These are phyloP conservation scores for Halyomorpha halys DNA, from an alignment of 1,140 invertebrate genomes.

Conservation along the genomic window DNA sequence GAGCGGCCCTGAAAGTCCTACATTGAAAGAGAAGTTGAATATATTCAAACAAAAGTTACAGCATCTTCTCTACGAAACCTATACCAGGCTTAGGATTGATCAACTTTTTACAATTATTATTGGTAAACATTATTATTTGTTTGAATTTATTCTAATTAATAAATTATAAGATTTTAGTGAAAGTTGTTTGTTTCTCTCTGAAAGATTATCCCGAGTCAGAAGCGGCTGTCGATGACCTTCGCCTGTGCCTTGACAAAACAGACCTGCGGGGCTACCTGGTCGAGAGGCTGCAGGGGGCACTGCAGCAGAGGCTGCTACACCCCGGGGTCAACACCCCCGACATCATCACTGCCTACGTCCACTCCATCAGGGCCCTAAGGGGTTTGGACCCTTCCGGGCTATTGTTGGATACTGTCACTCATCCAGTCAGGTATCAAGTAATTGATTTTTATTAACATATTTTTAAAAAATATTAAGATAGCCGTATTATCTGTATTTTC, in stretches of 20 bases:
- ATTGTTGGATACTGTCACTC: slow-evolving; percentile 86
- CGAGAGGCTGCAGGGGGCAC: slow-evolving; percentile 61
- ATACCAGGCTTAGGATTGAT: slow-evolving; percentile 76
- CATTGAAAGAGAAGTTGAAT: slow-evolving; percentile 22
- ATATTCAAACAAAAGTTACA: slow-evolving; percentile 68
- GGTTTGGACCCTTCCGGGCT: slow-evolving; percentile 88
- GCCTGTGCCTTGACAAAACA: slow-evolving; percentile 72
- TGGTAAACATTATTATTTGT: slow-evolving; percentile 40
- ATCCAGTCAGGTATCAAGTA: slow-evolving; percentile 71
- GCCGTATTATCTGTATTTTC: too few species aligned
- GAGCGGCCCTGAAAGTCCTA: slow-evolving; percentile 24
- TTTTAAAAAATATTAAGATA: too few species aligned
- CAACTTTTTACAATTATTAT: slow-evolving; percentile 94
- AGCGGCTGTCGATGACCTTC: slow-evolving; percentile 82
- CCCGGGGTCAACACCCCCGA: slow-evolving; percentile 95
- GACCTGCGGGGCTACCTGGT: slow-evolving; percentile 68
- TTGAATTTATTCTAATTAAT: slow-evolving; percentile 39
- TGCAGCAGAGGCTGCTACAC: slow-evolving; percentile 75
- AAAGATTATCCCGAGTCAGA: slow-evolving; percentile 89
- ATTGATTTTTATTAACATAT: too few species aligned
- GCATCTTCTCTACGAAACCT: slow-evolving; percentile 79
- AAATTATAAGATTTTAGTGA: slow-evolving; percentile 8
- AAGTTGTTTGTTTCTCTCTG: slow-evolving; percentile 25
- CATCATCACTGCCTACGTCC: slow-evolving; percentile 92
- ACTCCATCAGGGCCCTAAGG: slow-evolving; percentile 82